Evolutionary conservation across 2,797 vertebrate species (phyloP).

Genomic region (Spinus olivaceus): DNA sequence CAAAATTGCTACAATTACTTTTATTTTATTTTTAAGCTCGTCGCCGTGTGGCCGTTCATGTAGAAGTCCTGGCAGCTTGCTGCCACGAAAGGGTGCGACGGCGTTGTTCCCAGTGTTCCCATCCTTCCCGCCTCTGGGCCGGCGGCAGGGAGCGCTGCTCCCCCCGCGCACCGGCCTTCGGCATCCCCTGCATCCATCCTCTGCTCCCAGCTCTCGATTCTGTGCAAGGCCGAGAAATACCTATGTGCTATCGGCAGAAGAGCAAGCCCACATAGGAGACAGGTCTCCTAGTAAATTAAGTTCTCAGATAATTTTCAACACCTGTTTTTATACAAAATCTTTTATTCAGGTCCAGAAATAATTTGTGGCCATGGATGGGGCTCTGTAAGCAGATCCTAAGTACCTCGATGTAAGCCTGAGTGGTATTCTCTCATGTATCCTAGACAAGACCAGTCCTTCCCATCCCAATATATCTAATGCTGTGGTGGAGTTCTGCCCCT

Average conservation of each 20-base stretch:
- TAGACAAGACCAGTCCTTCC: background rate
- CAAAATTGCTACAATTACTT: background rate
- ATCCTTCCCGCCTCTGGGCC: background rate
- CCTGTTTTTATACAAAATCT: background rate
- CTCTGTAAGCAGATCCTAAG: background rate
- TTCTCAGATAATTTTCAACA: background rate
- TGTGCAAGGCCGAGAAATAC: background rate
- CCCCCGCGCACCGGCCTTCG: background rate
- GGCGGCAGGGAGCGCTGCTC: constrained; percentile 4
- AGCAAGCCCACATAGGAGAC: rapidly evolving
- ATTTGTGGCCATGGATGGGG: background rate
- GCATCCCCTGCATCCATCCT: rapidly evolving
- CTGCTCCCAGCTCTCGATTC: rapidly evolving
- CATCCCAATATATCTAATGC: background rate
- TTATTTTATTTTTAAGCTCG: background rate
- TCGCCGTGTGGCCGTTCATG: background rate
- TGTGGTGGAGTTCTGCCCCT: background rate
- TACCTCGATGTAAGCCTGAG: background rate
- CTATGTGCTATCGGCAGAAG: rapidly evolving
- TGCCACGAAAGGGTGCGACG: background rate
- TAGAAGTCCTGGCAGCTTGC: background rate
- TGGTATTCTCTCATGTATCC: background rate
- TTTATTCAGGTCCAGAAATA: background rate
- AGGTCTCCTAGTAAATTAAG: background rate
- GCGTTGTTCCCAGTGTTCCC: rapidly evolving